Conservation (phyloP, 2,888 invertebrate genomes). For the Chromoteleia sp. region DNA sequence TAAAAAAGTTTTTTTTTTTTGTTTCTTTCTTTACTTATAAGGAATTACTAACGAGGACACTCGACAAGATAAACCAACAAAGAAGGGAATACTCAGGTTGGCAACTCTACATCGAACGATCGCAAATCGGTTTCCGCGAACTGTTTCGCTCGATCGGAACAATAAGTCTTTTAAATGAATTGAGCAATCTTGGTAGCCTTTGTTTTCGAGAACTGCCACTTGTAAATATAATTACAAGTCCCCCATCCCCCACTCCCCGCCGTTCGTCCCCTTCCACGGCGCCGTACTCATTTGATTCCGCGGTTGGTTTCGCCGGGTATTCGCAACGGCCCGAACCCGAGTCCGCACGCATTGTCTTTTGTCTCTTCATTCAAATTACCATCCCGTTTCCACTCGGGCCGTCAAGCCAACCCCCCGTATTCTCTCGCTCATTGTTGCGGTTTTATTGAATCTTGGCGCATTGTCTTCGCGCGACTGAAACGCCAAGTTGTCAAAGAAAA, state of each 20-base stretch:
- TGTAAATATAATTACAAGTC: constrained; percentile 84
- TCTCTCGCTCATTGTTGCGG: constrained; percentile 83
- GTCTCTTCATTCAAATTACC: constrained; percentile 85
- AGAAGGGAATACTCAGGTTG: neutral
- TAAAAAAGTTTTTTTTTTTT: no score
- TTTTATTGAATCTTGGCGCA: constrained; percentile 83
- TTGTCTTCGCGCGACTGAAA: constrained; percentile 80
- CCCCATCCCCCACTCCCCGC: constrained; percentile 56
- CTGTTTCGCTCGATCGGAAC: constrained; percentile 48
- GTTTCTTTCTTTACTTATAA: no score
- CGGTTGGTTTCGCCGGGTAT: constrained; percentile 82
- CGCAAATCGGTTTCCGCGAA: constrained; percentile 45
- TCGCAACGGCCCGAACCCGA: constrained; percentile 71
- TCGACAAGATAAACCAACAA: no score
- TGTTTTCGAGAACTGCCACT: constrained; percentile 83
- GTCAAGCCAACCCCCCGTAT: constrained; percentile 74
- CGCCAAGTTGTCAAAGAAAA: constrained; percentile 73
- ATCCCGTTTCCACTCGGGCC: constrained; percentile 70
- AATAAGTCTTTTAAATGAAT: constrained; percentile 81
- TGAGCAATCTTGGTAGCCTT: constrained; percentile 83
- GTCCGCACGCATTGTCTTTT: constrained; percentile 83
- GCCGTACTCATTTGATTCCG: constrained; percentile 82
- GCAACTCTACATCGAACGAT: constrained; percentile 18
- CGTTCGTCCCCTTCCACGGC: constrained; percentile 53
- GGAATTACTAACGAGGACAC: neutral